Percentiles rank a stretch among this genome's conserved stretches.
Conservation (phyloP, 2,113 vertebrate species). For the Salvator merianae region DNA sequence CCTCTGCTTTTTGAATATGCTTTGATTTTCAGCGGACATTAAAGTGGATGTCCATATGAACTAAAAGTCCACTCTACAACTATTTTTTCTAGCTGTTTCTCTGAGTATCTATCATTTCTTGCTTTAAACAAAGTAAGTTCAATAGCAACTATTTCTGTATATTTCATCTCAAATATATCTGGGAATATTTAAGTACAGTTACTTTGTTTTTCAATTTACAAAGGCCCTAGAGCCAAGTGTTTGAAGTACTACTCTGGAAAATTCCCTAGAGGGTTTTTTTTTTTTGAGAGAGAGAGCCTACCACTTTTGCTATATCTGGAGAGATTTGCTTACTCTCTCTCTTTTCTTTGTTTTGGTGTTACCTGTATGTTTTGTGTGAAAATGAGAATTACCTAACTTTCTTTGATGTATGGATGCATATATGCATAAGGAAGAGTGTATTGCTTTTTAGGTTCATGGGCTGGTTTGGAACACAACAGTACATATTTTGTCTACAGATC, state of each 20-base stretch:
- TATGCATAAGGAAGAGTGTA: too few relatives aligned
- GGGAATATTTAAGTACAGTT: neutral
- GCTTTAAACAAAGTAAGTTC: neutral
- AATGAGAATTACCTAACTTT: too few relatives aligned
- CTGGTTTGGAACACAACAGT: too few relatives aligned
- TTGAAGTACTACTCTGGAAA: neutral
- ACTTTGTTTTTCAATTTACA: neutral
- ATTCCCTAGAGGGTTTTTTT: neutral
- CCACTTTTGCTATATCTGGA: too few relatives aligned
- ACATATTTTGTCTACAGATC: too few relatives aligned
- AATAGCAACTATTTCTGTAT: neutral
- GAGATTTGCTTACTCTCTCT: too few relatives aligned
- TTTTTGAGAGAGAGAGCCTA: too few relatives aligned
- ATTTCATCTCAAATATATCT: neutral
- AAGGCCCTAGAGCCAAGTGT: neutral
- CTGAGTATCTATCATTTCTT: neutral
- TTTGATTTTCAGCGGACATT: neutral
- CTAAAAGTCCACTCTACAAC: neutral
- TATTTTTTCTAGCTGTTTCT: neutral
- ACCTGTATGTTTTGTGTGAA: too few relatives aligned
- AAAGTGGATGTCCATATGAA: too few relatives aligned
- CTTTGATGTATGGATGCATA: too few relatives aligned
- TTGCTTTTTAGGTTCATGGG: too few relatives aligned
- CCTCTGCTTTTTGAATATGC: neutral
- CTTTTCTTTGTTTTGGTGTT: too few relatives aligned